Percentiles rank a stretch among this genome's conserved stretches.
Evolutionary conservation across 1,140 invertebrate genomes (phyloP).

Genomic region (Cherax quadricarinatus): DNA sequence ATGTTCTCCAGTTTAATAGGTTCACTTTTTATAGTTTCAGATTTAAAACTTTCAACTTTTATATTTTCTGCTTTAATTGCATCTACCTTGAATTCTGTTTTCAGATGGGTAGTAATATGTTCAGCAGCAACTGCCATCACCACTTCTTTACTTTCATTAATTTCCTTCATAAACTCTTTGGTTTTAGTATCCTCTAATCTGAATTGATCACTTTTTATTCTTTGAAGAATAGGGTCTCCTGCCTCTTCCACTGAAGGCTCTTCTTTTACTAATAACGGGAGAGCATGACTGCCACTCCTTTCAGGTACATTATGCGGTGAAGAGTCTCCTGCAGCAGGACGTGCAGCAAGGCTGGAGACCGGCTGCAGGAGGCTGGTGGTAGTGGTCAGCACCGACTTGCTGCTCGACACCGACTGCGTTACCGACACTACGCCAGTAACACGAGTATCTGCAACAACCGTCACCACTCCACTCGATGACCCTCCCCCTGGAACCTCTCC

Average conservation of each 20-base stretch:
- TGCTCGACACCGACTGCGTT: slow-evolving; percentile 66
- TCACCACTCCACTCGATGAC: slow-evolving; percentile 56
- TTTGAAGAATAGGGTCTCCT: slow-evolving; percentile 49
- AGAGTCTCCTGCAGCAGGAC: slow-evolving; percentile 26
- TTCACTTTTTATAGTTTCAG: slow-evolving; percentile 33
- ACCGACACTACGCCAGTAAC: slow-evolving; percentile 69
- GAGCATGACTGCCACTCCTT: slow-evolving; percentile 61
- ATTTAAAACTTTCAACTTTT: slow-evolving; percentile 47
- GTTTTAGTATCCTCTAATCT: slow-evolving; percentile 51
- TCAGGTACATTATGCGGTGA: slow-evolving; percentile 65
- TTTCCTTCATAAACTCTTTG: slow-evolving; percentile 57
- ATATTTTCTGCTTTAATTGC: slow-evolving; percentile 51
- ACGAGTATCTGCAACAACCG: slow-evolving; percentile 66
- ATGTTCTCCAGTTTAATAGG: slow-evolving; percentile 47
- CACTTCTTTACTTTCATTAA: slow-evolving; percentile 52
- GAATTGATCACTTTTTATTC: slow-evolving; percentile 49
- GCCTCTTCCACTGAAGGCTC: slow-evolving; percentile 53
- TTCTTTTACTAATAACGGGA: slow-evolving; percentile 64
- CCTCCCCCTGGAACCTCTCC: slow-evolving; percentile 37
- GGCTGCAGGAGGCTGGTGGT: slow-evolving; percentile 59
- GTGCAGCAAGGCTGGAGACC: slow-evolving; percentile 32
- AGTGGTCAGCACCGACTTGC: slow-evolving; percentile 70
- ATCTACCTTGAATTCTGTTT: slow-evolving; percentile 39
- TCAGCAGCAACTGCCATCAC: slow-evolving; percentile 37
- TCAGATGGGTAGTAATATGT: slow-evolving; percentile 20